Evolutionary conservation across 1,140 invertebrate species (phyloP), one percentile per base, ranked within the genome.

Genomic region (Drosophila ohnishii): DNA sequence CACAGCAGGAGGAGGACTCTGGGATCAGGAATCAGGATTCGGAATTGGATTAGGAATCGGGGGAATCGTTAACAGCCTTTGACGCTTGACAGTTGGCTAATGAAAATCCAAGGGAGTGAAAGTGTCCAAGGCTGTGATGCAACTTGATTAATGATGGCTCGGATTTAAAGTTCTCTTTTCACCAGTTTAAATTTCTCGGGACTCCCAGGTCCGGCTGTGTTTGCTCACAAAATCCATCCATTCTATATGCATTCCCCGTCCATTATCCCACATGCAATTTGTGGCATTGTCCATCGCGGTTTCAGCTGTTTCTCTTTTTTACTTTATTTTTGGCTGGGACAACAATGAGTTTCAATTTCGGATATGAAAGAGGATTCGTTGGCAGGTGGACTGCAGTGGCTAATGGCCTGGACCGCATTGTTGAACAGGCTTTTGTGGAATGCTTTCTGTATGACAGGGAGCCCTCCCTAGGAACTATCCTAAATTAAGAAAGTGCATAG

Each of bases 81-180:
- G 70, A 75, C 80, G 63, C 60, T 64, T 83, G 80, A 78, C 80
- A 79, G 80, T 83, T 79, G 80, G 57, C 75, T 82, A 79, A 84
- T 84, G 80, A 84, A 84, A 79, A 64, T 64, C n/a, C 13, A 19
- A 11, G 39, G 53, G 45, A 51, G 74, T 71, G 71, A 83, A 83
- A 84, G 65, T 71, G 50, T 70, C 60, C 60, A 32, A 25, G 19
- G 45, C 25, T 39, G 63, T 75, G 69, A 58, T 53, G 57, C 48
- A 67, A 73, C 7, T 39, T 84, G 80, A 83, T 84, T 84, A 66
- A 83, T 84, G 72, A 51, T 32, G 25, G 8, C 37, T 34, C 13
- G 30, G 39, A 47, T 40, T 75, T 56, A 22, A 34, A 65, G 40
- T 66, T 77, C 4, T 37, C 11, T 37, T 56, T 58, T 30, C 16